Conservation (phyloP, 2,113 vertebrate species). For the Phoenicopterus ruber region DNA sequence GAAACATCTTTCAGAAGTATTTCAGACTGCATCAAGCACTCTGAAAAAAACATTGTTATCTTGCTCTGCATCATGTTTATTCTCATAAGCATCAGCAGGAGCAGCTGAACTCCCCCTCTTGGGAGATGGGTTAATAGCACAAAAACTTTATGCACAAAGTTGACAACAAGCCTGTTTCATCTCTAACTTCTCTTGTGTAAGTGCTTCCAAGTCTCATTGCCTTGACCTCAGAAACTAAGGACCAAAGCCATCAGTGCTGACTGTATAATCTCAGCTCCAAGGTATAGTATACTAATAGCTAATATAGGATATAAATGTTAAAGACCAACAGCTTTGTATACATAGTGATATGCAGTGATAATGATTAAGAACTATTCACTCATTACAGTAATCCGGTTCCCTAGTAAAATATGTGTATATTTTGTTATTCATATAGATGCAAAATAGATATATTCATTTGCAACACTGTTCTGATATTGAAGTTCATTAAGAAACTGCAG, state of each 20-base stretch:
- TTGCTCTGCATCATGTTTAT: not conserved
- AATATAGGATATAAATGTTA: not conserved
- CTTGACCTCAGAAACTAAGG: not conserved
- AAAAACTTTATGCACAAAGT: not conserved
- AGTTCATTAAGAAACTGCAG: not conserved
- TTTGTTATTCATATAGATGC: not conserved
- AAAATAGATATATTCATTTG: rapidly evolving
- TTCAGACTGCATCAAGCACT: not conserved
- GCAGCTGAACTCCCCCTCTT: not conserved
- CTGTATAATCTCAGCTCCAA: not conserved
- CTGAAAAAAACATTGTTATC: not conserved
- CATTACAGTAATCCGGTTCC: not conserved
- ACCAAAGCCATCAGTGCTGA: not conserved
- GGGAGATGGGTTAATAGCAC: not conserved
- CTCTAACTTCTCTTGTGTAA: not conserved
- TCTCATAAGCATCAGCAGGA: not conserved
- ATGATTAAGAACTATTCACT: no score
- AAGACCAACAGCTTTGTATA: no score
- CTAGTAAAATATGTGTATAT: not conserved
- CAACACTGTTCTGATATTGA: not conserved
- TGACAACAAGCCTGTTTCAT: not conserved
- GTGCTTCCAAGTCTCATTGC: not conserved
- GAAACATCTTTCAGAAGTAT: not conserved
- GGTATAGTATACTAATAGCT: not conserved
- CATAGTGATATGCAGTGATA: no score